Base-by-base conservation (phyloP, 2,888 invertebrate species). In the Desoria tigrina region DNA sequence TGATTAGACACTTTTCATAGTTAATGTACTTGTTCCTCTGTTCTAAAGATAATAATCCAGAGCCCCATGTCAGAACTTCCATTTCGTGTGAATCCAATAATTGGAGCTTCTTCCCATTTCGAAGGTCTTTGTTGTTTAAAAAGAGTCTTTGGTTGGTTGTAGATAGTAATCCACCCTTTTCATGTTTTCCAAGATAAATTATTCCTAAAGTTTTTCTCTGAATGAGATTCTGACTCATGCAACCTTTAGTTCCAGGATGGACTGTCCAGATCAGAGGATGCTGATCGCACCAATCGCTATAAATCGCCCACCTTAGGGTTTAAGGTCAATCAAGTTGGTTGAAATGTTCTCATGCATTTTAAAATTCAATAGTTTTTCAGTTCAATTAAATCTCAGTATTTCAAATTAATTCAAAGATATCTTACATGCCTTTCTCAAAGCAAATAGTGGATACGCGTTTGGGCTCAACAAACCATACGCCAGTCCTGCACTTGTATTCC, bases 301-400 rank as follows among this genome's bases (percentile, higher is more conserved):
- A 73, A 6, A 73, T 49, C 9, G 71, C 73, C 73, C 73, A 73
- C 24, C 72, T 73, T 51, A 9, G 21, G n/a, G n/a, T 21, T n/a
- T 21, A 45, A 18, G 18, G 21, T 18, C 18, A 45, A 18, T 9
- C 39, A 16, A 39, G 39, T 39, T 39, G n/a, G n/a, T n/a, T n/a
- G n/a, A n/a, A n/a, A n/a, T n/a, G n/a, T n/a, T n/a, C n/a, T n/a
- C n/a, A n/a, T n/a, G n/a, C n/a, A n/a, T n/a, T n/a, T n/a, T n/a
- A n/a, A n/a, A 39, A 39, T 39, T 11, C 39, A 11, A 9, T 39
- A 16, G 39, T 16, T 11, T 39, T 16, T 11, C 16, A 11, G 39
- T 39, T 39, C 16, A 39, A 39, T 39, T 9, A 39, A 16, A 39
- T 39, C 16, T 39, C 16, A 39, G 9, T 39, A 39, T 39, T 9